These are phyloP conservation scores for Pitta sordida DNA, from an alignment of 2,113 vertebrate species.

Conservation along the genomic window DNA sequence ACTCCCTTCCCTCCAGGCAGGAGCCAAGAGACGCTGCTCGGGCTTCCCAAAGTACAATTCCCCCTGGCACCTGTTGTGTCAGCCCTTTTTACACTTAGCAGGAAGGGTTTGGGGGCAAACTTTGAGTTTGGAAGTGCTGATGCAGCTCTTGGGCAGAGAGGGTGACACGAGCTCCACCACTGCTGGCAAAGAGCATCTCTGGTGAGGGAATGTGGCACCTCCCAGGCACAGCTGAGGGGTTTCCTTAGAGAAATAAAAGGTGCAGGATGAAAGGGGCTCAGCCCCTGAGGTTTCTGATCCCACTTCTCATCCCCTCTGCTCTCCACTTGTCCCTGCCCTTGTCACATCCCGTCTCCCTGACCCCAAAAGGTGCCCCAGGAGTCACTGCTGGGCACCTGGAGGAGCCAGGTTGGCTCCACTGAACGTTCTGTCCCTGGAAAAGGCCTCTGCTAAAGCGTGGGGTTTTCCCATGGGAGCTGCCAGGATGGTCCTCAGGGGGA, in stretches of 20 bases:
- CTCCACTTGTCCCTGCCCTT: not conserved
- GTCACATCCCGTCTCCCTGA: not conserved
- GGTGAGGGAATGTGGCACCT: accelerated
- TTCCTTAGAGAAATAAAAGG: not conserved
- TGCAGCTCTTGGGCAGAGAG: not conserved
- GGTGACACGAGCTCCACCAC: not conserved
- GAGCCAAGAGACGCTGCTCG: accelerated
- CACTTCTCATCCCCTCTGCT: not conserved
- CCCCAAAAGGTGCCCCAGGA: accelerated
- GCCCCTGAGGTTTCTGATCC: not conserved
- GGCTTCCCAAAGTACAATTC: not conserved
- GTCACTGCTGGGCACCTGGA: accelerated
- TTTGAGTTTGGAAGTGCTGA: not conserved
- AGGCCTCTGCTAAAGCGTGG: too few relatives aligned
- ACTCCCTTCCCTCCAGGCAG: not conserved
- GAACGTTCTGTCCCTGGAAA: not conserved
- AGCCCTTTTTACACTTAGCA: not conserved
- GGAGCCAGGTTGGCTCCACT: not conserved
- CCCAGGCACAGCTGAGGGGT: not conserved
- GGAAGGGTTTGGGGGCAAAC: not conserved
- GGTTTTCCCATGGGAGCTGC: not conserved
- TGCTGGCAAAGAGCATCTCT: not conserved
- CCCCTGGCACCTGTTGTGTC: accelerated
- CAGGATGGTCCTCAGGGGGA: not conserved
- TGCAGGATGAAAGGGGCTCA: not conserved